A percentile compares a stretch with the other conserved stretches of the same genome.
Evolutionary conservation across 1,140 invertebrate genomes (phyloP).

Genomic region (Drosophila obscura): DNA sequence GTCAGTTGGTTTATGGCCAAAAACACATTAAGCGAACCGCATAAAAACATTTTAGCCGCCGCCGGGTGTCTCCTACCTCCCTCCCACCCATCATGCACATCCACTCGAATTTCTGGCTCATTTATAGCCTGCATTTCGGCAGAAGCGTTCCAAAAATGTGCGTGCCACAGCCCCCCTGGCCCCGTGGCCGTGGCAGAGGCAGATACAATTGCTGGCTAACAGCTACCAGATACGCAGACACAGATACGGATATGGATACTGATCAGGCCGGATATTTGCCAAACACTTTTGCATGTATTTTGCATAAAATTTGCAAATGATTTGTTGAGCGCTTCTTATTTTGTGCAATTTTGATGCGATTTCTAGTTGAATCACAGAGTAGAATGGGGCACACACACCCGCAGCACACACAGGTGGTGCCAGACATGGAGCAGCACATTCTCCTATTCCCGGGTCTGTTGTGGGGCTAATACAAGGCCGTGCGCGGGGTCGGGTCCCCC

Average conservation of each 20-base stretch:
- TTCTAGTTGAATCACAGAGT: conserved; percentile 10
- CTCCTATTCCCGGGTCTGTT: conserved; percentile 6
- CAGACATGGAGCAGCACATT: conserved; percentile 21
- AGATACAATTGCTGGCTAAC: background rate
- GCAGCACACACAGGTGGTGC: conserved; percentile 16
- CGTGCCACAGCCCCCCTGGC: background rate
- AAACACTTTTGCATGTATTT: conserved; percentile 78
- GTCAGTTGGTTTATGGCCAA: conserved; percentile 77
- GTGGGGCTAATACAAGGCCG: conserved; percentile 45
- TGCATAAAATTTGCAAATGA: conserved; percentile 79
- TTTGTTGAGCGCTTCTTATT: conserved; percentile 73
- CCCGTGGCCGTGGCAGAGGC: no score
- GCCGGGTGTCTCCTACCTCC: conserved; percentile 6
- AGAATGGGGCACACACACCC: background rate
- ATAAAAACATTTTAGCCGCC: conserved; percentile 77
- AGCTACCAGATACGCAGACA: conserved; percentile 25
- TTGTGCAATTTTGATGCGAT: conserved; percentile 75
- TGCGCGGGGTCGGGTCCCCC: conserved; percentile 1
- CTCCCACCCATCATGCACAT: conserved; percentile 5
- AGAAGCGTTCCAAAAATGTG: conserved; percentile 62
- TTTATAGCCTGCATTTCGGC: conserved; percentile 18
- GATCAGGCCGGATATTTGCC: conserved; percentile 66
- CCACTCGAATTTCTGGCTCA: conserved; percentile 35
- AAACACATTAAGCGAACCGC: conserved; percentile 81
- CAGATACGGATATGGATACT: conserved; percentile 35